Percentiles rank a stretch among this genome's conserved stretches.
Conservation (phyloP, 2,113 vertebrate genomes). For the Passer domesticus region DNA sequence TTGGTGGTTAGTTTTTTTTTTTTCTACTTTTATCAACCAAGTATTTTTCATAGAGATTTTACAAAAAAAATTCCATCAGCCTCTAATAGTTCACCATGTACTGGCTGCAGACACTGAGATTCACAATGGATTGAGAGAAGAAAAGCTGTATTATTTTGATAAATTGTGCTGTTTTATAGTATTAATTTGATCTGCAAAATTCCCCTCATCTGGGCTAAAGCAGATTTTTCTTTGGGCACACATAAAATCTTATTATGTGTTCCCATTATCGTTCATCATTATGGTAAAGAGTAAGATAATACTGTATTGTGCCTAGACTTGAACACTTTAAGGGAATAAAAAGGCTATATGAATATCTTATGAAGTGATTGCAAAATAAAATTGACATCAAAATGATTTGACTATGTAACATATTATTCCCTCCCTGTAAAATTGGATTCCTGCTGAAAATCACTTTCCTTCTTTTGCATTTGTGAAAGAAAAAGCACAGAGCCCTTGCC, state of each 20-base stretch:
- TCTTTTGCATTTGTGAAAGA: neutral
- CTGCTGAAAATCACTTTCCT: neutral
- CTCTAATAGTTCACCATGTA: neutral
- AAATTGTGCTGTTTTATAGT: slow-evolving; percentile 25
- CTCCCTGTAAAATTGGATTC: slow-evolving; percentile 14
- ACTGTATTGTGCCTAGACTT: slow-evolving; percentile 34
- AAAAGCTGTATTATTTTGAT: slow-evolving; percentile 35
- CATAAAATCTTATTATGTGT: slow-evolving; percentile 39
- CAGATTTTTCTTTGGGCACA: slow-evolving; percentile 46
- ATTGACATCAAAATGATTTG: slow-evolving; percentile 47
- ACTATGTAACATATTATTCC: slow-evolving; percentile 3
- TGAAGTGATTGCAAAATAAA: slow-evolving; percentile 52
- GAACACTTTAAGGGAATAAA: slow-evolving; percentile 15
- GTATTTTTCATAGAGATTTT: neutral
- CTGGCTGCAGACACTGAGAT: neutral
- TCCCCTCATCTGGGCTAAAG: slow-evolving; percentile 12
- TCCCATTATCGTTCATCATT: slow-evolving; percentile 55
- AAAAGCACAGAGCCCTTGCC: neutral
- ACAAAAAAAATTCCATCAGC: neutral
- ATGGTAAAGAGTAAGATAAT: slow-evolving; percentile 47
- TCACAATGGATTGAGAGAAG: neutral
- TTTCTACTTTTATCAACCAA: neutral
- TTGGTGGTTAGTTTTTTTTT: neutral
- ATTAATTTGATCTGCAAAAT: slow-evolving; percentile 46
- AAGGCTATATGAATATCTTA: slow-evolving; percentile 52